These are phyloP conservation scores for Sepioteuthis lessoniana DNA, from an alignment of 2,888 invertebrate genomes.

Conservation along the genomic window DNA sequence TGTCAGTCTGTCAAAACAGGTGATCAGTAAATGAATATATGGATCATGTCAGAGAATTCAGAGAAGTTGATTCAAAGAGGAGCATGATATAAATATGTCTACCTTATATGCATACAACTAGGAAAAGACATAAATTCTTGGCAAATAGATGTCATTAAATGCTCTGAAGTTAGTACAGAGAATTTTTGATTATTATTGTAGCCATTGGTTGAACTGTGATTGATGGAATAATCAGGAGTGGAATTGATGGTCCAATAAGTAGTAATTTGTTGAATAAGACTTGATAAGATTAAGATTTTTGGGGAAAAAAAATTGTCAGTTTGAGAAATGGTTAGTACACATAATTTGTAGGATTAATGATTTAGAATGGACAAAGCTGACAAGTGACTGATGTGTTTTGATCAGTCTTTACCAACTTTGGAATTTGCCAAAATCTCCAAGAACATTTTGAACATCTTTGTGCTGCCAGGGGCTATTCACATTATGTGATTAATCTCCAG, in stretches of 20 bases:
- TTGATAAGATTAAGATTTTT: not conserved
- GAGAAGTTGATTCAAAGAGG: no score
- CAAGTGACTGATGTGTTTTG: not conserved
- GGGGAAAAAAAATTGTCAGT: not conserved
- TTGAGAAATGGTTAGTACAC: not conserved
- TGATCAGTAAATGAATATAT: no score
- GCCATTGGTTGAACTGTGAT: not conserved
- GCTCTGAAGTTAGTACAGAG: not conserved
- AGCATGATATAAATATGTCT: no score
- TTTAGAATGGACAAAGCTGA: not conserved
- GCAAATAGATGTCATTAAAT: not conserved
- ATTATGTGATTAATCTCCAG: not conserved
- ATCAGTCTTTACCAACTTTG: not conserved
- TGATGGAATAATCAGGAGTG: not conserved
- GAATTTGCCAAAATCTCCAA: not conserved
- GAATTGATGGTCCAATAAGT: not conserved
- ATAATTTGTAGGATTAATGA: not conserved
- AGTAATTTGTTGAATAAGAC: not conserved
- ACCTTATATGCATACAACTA: not conserved
- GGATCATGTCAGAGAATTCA: no score
- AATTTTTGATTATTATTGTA: not conserved
- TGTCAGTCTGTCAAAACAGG: no score
- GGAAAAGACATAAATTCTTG: not conserved
- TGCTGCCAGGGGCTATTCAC: not conserved
- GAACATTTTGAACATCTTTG: not conserved